A percentile compares a stretch with the other conserved stretches of the same genome.
These are phyloP conservation scores for Umimayanthus kanabou DNA, from an alignment of 92 coral and sea anemone species.

Conservation along the genomic window DNA sequence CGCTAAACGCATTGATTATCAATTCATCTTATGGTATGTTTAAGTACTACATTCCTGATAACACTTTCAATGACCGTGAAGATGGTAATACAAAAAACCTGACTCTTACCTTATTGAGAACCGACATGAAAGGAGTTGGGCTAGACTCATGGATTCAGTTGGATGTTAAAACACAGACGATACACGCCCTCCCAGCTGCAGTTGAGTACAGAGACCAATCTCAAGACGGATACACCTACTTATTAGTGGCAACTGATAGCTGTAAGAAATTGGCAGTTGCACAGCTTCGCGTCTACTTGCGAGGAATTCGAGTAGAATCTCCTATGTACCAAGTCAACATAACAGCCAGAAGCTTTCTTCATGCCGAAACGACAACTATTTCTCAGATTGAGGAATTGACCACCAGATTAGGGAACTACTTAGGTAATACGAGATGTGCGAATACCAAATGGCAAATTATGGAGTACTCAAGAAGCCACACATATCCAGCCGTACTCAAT, in stretches of 20 bases:
- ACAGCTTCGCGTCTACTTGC: background rate
- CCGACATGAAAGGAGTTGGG: slow-evolving; percentile 22
- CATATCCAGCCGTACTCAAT: slow-evolving; percentile 38
- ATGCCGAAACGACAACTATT: slow-evolving; percentile 23
- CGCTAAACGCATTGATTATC: slow-evolving; percentile 25
- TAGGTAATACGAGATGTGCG: slow-evolving; percentile 28
- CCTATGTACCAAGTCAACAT: slow-evolving; percentile 41
- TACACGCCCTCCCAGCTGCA: slow-evolving; percentile 35
- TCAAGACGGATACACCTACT: background rate
- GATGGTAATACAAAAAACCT: slow-evolving; percentile 50
- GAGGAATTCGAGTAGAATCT: slow-evolving; percentile 18
- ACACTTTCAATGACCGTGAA: slow-evolving; percentile 46
- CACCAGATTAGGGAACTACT: background rate
- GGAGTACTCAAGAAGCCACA: slow-evolving; percentile 20
- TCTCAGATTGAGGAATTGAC: slow-evolving; percentile 7
- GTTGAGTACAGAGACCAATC: slow-evolving; percentile 28
- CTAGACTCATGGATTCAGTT: slow-evolving; percentile 50
- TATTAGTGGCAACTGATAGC: slow-evolving; percentile 41
- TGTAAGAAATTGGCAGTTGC: slow-evolving; percentile 31
- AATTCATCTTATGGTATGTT: slow-evolving; percentile 44
- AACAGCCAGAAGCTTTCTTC: slow-evolving; percentile 32
- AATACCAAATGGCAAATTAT: slow-evolving; percentile 33
- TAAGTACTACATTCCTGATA: slow-evolving; percentile 34
- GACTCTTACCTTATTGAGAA: slow-evolving; percentile 35
- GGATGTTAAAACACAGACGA: slow-evolving; percentile 35